These are phyloP conservation scores for Magallana ariakensis DNA, from an alignment of 1,140 invertebrate species.

Conservation along the genomic window DNA sequence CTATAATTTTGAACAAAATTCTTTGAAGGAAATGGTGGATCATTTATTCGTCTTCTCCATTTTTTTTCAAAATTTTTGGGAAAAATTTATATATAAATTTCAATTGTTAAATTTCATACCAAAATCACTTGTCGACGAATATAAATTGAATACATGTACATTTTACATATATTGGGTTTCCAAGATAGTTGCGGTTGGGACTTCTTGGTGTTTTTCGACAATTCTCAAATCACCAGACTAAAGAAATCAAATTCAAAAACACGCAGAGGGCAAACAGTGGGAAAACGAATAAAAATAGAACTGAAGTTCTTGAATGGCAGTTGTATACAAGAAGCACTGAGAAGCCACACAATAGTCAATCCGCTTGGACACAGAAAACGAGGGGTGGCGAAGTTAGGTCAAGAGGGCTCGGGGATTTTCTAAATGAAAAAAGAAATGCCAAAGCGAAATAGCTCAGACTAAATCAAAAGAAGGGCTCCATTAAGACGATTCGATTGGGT, in stretches of 20 bases:
- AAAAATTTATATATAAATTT: no score
- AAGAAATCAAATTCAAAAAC: not conserved
- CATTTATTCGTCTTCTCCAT: no score
- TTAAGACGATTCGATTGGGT: slow-evolving; percentile 33
- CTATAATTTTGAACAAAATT: no score
- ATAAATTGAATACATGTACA: no score
- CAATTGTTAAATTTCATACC: no score
- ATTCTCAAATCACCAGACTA: not conserved
- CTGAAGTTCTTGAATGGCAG: slow-evolving; percentile 15
- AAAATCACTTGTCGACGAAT: no score
- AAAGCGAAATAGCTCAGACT: slow-evolving; percentile 24
- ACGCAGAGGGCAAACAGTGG: not conserved
- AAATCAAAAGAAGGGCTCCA: slow-evolving; percentile 8
- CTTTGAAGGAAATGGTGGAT: no score
- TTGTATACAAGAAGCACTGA: slow-evolving; percentile 9
- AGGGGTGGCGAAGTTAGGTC: slow-evolving; percentile 27
- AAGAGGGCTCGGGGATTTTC: slow-evolving; percentile 7
- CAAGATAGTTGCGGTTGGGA: no score
- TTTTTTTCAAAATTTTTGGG: no score
- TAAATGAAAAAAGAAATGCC: slow-evolving; percentile 32
- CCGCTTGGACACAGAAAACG: not conserved
- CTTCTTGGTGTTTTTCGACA: no score
- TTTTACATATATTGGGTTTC: no score
- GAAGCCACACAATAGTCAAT: slow-evolving; percentile 14
- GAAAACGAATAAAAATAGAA: not conserved